phyloP scores from a whole-genome alignment of 2,113 vertebrate genomes.

The Cnemophilus loriae region DNA sequence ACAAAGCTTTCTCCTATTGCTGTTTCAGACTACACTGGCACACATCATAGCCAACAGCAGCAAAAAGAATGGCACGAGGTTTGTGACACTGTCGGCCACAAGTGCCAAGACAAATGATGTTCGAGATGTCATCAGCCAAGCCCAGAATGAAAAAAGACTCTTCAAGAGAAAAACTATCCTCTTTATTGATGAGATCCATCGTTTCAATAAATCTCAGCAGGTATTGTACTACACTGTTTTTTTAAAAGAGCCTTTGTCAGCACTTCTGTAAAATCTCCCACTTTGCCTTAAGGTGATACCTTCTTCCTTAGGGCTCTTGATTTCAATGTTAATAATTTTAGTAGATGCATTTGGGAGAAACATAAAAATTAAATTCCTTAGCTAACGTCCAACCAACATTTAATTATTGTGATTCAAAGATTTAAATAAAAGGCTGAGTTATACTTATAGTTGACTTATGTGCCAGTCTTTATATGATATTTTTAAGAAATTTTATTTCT shows the following conservation, averaged over 20 bases:
- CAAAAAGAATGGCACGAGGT: constrained; percentile 84
- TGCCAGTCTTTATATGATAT: not conserved
- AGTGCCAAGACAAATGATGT: constrained; percentile 87
- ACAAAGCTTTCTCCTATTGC: not conserved
- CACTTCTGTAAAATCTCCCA: not conserved
- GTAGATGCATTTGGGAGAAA: not conserved
- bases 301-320: not conserved
- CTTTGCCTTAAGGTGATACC: not conserved
- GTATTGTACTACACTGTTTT: constrained; percentile 32
- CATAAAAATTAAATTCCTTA: not conserved
- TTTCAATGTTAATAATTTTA: not conserved
- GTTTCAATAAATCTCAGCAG: constrained; percentile 98
- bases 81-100: constrained; percentile 90
- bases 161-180: constrained; percentile 94
- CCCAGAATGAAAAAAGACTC: constrained; percentile 91
- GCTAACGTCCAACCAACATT: not conserved
- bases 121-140: constrained; percentile 93
- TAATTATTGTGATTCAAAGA: not conserved
- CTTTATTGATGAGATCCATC: constrained; percentile 98
- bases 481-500: not conserved
- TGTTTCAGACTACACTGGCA: constrained; percentile 89
- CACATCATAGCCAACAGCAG: constrained; percentile 89
- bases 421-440: not conserved
- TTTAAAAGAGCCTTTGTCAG: not conserved
- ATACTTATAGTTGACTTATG: not conserved